Evolutionary conservation across 2,113 vertebrate genomes (phyloP), one percentile per base, ranked within the genome.

Genomic region (Chaetodon auriga): DNA sequence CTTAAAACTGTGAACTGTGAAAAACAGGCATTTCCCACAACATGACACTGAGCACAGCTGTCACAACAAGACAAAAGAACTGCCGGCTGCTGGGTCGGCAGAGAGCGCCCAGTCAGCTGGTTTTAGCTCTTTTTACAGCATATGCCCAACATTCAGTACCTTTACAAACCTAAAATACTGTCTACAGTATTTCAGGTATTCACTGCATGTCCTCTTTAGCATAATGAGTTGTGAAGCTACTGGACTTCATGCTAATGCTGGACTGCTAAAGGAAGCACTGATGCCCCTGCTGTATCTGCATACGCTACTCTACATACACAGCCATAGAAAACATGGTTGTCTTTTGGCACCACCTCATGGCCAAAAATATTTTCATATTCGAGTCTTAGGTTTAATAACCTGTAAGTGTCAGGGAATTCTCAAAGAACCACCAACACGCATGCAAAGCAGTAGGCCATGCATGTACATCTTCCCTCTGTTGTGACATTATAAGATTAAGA

Each of bases 1-100:
- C 35, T 41, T 46, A 25, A 38, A 83, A 55, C 45, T 80, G 54
- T 84, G 55, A 55, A 64, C 21, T 51, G 69, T 81, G 69, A 21
- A 69, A 83, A 78, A 80, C 30, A 71, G 21, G 18, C 23, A 65
- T 76, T 57, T 65, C n/a, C 3, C 5, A 51, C 23, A 49, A 41
- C 30, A 45, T 46, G 71, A 54, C 30, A 1, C 63, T 61, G 46
- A 45, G 35, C 68, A 48, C 83, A 77, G 75, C 84, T 82, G 75
- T 74, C 13, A 57, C 48, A 73, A 68, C 63, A 78, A 46, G 8
- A 62, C 14, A 35, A 13, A 36, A 30, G 30, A 15, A 6, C 4
- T n/a, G 36, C 41, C 10, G 58, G 2, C 16, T 60, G 36, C 46
- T 43, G 43, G 13, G 36, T 25, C 30, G 1, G 71, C 25, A 53